These are phyloP conservation scores for Synanceia verrucosa DNA, from an alignment of 2,797 vertebrate genomes.

Conservation along the genomic window DNA sequence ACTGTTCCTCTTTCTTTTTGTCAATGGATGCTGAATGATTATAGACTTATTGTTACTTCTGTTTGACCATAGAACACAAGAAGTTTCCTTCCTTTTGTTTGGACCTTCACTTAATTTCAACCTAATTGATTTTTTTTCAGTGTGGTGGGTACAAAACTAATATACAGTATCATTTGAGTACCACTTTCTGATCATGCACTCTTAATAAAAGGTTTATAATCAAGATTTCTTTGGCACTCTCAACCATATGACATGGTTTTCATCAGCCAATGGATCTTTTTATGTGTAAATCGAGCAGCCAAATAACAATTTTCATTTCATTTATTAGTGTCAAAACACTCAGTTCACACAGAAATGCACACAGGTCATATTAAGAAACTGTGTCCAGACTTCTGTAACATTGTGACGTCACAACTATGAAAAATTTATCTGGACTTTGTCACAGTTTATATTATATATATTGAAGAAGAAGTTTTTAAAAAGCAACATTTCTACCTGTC, in stretches of 20 bases:
- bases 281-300: not conserved
- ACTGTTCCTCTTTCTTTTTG: not conserved
- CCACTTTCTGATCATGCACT: not conserved
- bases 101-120: not conserved
- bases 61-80: not conserved
- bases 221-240: no score
- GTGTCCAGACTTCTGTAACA: no score
- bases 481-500: not conserved
- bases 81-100: not conserved
- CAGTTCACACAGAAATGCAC: no score
- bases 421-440: no score
- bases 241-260: not conserved
- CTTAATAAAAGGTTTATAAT: not conserved
- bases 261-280: not conserved
- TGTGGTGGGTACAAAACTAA: not conserved
- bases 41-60: not conserved
- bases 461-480: not conserved
- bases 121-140: not conserved
- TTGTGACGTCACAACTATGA: no score
- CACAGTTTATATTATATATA: not conserved
- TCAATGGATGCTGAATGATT: not conserved
- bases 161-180: not conserved
- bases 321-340: no score
- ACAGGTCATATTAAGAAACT: no score
- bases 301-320: not conserved